Conservation (phyloP, 2,888 invertebrate species). For the Ferrisia virgata region DNA sequence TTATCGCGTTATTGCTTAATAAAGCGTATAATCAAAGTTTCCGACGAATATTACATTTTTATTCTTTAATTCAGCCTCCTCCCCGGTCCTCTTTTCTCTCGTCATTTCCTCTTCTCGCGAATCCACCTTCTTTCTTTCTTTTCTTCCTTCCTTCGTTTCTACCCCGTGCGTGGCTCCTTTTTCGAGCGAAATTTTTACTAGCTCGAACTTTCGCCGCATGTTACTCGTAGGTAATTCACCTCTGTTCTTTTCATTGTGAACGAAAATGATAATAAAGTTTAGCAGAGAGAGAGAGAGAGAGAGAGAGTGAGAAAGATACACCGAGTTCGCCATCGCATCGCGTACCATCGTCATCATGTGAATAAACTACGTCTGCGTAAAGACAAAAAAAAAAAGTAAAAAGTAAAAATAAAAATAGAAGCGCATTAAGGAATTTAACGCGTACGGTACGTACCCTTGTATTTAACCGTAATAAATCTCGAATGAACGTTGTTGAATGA, state of each 20-base stretch:
- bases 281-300: background rate
- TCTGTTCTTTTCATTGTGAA: background rate
- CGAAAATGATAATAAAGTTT: background rate
- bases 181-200: too few species aligned
- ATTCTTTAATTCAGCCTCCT: background rate
- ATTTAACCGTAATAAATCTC: background rate
- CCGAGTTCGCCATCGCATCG: too few species aligned
- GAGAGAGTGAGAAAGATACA: background rate
- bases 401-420: background rate
- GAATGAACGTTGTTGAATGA: background rate
- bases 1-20: conserved; percentile 19
- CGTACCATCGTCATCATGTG: background rate
- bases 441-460: background rate
- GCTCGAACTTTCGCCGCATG: too few species aligned
- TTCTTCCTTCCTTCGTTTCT: too few species aligned
- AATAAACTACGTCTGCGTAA: background rate
- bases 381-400: too few species aligned
- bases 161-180: too few species aligned
- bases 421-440: background rate
- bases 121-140: too few species aligned
- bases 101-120: too few species aligned
- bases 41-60: background rate
- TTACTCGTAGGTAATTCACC: background rate
- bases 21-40: background rate
- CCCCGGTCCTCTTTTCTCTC: too few species aligned